Conservation (phyloP, 2,113 vertebrate genomes). For the Collichthys lucidus region DNA sequence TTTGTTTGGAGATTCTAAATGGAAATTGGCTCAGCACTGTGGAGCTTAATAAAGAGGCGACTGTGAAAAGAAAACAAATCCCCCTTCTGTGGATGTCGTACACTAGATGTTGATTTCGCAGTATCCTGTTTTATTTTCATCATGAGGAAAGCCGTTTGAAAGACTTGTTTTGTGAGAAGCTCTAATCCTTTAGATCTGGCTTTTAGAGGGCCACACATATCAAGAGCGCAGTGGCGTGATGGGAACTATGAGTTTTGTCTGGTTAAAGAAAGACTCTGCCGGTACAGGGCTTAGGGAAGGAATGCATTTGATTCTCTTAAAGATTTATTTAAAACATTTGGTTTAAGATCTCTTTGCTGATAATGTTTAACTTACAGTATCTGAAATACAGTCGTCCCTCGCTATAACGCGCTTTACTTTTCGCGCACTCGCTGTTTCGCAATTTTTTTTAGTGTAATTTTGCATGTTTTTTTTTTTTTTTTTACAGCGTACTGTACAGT, state of each 20-base stretch:
- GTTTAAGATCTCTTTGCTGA: neutral
- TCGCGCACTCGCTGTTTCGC: too few species aligned
- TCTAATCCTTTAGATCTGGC: constrained; percentile 34
- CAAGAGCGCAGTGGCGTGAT: neutral
- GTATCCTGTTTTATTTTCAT: constrained; percentile 67
- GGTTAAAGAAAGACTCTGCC: neutral
- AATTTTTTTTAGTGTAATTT: too few species aligned
- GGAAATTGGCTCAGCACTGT: constrained; percentile 57
- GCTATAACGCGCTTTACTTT: too few species aligned
- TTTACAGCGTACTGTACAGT: too few species aligned
- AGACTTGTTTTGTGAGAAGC: constrained; percentile 54
- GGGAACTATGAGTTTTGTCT: neutral
- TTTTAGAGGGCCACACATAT: constrained; percentile 9
- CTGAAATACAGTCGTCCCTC: too few species aligned
- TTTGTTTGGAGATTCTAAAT: constrained; percentile 57
- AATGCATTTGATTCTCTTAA: neutral
- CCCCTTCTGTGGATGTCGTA: constrained; percentile 35
- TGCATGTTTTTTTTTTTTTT: too few species aligned
- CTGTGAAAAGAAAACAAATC: constrained; percentile 67
- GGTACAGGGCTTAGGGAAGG: neutral
- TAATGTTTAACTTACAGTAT: neutral
- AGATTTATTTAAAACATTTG: neutral
- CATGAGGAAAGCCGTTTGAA: constrained; percentile 37
- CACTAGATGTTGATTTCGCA: constrained; percentile 46
- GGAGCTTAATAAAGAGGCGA: constrained; percentile 51